Percentiles rank a stretch among this genome's conserved stretches.
These are phyloP conservation scores for Hedychridium roseum DNA, from an alignment of 2,888 invertebrate genomes.

Conservation along the genomic window DNA sequence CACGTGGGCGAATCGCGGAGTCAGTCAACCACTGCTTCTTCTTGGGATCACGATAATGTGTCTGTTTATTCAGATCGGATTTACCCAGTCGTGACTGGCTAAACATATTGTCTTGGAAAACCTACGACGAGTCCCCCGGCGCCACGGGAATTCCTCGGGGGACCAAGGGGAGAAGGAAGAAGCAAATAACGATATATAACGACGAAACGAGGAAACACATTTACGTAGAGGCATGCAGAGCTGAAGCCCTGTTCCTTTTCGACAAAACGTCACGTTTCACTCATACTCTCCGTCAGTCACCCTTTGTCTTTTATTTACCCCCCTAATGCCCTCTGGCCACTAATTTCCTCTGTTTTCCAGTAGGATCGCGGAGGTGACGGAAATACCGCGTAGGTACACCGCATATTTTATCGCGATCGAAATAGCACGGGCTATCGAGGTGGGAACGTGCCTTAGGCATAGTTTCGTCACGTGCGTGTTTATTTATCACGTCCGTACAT, in stretches of 20 bases:
- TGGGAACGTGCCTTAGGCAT: neutral
- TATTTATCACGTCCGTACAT: too few relatives aligned
- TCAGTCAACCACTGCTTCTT: too few relatives aligned
- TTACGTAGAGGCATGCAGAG: too few relatives aligned
- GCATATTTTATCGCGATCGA: neutral
- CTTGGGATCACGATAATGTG: too few relatives aligned
- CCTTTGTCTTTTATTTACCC: conserved; percentile 14
- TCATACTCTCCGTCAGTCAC: neutral
- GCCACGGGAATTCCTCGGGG: neutral
- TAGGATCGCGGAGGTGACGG: too few relatives aligned
- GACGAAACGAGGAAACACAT: too few relatives aligned
- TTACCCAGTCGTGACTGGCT: too few relatives aligned
- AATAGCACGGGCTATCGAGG: neutral
- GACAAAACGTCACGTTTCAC: conserved; percentile 10
- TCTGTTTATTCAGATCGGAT: too few relatives aligned
- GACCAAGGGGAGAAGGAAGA: neutral
- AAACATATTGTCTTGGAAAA: too few relatives aligned
- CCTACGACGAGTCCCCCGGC: neutral
- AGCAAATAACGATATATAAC: neutral
- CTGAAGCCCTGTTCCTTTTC: neutral
- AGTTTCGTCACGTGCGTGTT: neutral
- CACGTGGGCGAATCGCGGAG: too few relatives aligned
- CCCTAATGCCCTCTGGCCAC: too few relatives aligned
- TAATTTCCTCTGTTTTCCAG: too few relatives aligned
- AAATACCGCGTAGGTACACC: neutral